Evolutionary conservation across 37 sponge, comb jelly and placozoan genomes (phyloP).

Genomic region (Dysidea cf. avara): DNA sequence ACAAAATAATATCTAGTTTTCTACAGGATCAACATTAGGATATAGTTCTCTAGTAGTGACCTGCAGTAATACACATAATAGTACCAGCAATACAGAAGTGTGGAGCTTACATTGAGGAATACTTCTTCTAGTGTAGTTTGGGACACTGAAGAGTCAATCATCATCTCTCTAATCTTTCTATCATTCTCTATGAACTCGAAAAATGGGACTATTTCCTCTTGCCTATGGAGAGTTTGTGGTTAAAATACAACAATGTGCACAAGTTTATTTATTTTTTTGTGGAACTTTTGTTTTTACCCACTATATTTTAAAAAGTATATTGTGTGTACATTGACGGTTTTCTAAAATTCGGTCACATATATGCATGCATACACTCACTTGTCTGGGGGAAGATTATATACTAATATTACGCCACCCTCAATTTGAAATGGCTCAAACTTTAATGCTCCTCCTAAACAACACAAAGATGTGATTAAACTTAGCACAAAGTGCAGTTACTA

Average conservation of each 20-base stretch:
- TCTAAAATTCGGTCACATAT: no score
- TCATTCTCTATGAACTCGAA: slow-evolving; percentile 65
- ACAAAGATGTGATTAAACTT: background rate
- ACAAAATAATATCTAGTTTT: no score
- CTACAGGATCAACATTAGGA: no score
- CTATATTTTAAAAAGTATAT: no score
- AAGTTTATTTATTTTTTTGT: no score
- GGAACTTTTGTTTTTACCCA: no score
- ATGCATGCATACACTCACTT: slow-evolving; percentile 26
- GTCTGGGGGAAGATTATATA: slow-evolving; percentile 72
- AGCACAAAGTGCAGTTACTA: background rate
- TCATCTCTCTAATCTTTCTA: slow-evolving; percentile 8
- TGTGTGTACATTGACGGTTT: no score
- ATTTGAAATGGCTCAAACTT: slow-evolving; percentile 50
- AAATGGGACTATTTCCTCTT: slow-evolving; percentile 55
- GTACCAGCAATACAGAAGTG: no score
- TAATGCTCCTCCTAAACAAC: slow-evolving; percentile 38
- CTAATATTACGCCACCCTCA: slow-evolving; percentile 54
- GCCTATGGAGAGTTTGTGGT: slow-evolving; percentile 14
- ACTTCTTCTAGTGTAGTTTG: slow-evolving; percentile 88
- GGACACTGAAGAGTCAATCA: slow-evolving; percentile 73
- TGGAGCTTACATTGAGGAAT: slow-evolving; percentile 62
- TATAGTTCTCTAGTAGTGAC: no score
- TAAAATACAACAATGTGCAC: no score
- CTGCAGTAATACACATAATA: no score